Percentiles rank a stretch among this genome's conserved stretches.
Conservation (phyloP, 1,140 invertebrate species). For the Brachionus koreanus region DNA sequence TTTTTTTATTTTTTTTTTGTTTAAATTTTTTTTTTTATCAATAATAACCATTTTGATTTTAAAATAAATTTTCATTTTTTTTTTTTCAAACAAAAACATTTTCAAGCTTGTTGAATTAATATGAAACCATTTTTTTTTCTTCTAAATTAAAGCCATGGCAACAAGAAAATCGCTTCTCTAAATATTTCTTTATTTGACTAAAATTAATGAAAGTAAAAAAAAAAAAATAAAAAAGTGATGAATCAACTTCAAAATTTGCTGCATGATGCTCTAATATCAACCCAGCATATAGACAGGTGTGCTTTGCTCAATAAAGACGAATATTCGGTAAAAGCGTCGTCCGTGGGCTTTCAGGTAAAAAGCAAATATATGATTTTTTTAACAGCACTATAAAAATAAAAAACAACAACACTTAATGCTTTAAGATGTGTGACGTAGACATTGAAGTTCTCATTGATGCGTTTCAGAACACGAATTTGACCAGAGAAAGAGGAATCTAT, state of each 20-base stretch:
- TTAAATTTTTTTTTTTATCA: too few species aligned
- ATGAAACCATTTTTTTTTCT: too few species aligned
- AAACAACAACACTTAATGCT: background rate
- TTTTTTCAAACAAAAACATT: too few species aligned
- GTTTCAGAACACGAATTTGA: slow-evolving; percentile 56
- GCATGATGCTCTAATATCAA: slow-evolving; percentile 56
- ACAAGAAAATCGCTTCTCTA: too few species aligned
- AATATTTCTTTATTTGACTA: too few species aligned
- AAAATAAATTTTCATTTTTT: too few species aligned
- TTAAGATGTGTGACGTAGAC: background rate
- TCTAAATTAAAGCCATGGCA: too few species aligned
- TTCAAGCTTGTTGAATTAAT: too few species aligned
- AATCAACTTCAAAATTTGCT: slow-evolving; percentile 57
- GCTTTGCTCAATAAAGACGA: slow-evolving; percentile 54
- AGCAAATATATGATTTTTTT: background rate
- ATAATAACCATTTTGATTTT: too few species aligned
- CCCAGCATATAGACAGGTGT: slow-evolving; percentile 56
- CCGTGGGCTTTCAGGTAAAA: slow-evolving; percentile 53
- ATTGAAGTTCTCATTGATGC: slow-evolving; percentile 50
- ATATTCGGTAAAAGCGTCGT: slow-evolving; percentile 50
- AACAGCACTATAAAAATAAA: too few species aligned
- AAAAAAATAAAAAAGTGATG: slow-evolving; percentile 49
- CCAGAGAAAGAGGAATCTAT: slow-evolving; percentile 56
- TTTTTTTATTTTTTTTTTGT: background rate
- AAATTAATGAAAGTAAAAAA: background rate